phyloP scores from a whole-genome alignment of 2,888 invertebrate species.

The Caenorhabditis sp. region DNA sequence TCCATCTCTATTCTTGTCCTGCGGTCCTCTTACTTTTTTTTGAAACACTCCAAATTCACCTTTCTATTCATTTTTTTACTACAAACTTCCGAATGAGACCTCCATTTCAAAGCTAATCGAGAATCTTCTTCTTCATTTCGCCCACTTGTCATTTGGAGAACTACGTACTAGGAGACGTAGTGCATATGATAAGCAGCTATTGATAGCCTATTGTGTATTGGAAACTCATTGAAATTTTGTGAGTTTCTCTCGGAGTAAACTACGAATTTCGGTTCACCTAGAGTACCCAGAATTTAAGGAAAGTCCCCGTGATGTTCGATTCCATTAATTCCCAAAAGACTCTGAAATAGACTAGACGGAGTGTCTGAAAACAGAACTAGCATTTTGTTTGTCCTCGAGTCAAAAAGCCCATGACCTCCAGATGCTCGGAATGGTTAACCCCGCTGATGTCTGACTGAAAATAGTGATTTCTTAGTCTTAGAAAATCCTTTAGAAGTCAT shows the following conservation, averaged over 20 bases:
- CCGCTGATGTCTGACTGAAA: constrained; percentile 4
- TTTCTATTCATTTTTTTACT: constrained; percentile 35
- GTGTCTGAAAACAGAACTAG: constrained; percentile 1
- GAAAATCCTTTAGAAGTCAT: not conserved
- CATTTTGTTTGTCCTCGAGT: not conserved
- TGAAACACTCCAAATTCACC: constrained; percentile 36
- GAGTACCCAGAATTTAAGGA: no score
- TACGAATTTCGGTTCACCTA: no score
- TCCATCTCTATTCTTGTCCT: constrained; percentile 21
- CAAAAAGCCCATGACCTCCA: not conserved
- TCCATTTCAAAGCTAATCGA: constrained; percentile 21
- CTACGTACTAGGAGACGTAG: not conserved
- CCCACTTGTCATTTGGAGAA: not conserved
- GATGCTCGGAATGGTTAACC: not conserved
- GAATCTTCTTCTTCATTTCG: constrained; percentile 2
- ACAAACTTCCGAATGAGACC: constrained; percentile 4
- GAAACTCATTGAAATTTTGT: no score
- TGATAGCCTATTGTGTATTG: no score
- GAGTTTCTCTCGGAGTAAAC: no score
- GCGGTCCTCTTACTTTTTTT: not conserved
- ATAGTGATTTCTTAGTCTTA: no score
- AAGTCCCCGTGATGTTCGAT: no score
- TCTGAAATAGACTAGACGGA: constrained; percentile 1
- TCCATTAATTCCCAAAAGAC: no score
- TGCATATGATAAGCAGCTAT: no score